Base-by-base conservation (phyloP, 2,888 invertebrate species). In the Actias luna region DNA sequence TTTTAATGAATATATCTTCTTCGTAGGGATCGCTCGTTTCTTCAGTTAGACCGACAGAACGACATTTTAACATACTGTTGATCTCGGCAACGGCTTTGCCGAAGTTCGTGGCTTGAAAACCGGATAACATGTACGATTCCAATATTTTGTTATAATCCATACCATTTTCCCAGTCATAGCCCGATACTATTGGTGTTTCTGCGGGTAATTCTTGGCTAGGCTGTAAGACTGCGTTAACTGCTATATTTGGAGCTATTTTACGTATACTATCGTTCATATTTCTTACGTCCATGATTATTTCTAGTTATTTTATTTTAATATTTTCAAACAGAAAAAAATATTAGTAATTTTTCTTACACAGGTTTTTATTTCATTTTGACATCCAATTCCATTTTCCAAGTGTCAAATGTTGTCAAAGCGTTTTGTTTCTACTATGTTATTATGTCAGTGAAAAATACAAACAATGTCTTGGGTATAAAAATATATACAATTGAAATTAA, bases 101-200 rank as follows among this genome's bases (percentile, higher is more conserved):
- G 82, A 99, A 97, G 93, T 96, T 98, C 0, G 99, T 98, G 0
- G 99, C 99, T 93, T 99, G 99, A 87, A 99, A 99, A n/a, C 99
- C 99, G 25, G 96, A 96, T 63, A 94, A 93, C 35, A 93, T 83
- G 84, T 96, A 99, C 33, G 96, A 95, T 69, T 96, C 93, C 55
- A 99, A 93, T 62, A 99, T 88, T 76, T 95, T 95, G 69, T 96
- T 95, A 84, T 98, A 98, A 85, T 99, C 94, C 8, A 98, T 88
- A 58, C 99, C 97, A 71, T 95, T 92, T 83, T 98, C 98, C 95
- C 98, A 99, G 80, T 99, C 98, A 86, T 99, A 99, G 5, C 99
- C 99, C 68, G 93, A 84, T 0, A 98, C 96, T 63, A 89, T 93
- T 0, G 95, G 95, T 0, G 96, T 95, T 71, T 93, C 94, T 7